Evolutionary conservation across 2,797 vertebrate species (phyloP).

Genomic region (Molossus alvarezi): DNA sequence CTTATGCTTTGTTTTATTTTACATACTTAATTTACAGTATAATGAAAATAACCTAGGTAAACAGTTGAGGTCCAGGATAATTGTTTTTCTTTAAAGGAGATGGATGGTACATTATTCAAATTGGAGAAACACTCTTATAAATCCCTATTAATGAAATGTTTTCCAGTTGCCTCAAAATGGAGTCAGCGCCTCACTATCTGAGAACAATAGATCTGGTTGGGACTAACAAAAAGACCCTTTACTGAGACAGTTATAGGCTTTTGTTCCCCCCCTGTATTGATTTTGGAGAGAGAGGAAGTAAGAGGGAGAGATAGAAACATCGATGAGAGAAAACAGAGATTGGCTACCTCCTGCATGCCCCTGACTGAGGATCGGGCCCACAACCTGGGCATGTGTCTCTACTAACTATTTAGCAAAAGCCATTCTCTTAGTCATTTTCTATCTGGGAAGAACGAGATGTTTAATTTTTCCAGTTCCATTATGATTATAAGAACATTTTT

Average conservation of each 20-base stretch:
- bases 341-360: too few species aligned
- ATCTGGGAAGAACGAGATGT: neutral
- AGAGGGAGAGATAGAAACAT: too few species aligned
- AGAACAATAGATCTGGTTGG: neutral
- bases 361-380: too few species aligned
- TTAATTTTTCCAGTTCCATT: neutral
- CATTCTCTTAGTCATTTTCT: constrained; percentile 1
- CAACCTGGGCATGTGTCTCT: neutral
- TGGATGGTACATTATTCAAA: neutral
- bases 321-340: too few species aligned
- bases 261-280: too few species aligned
- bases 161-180: neutral
- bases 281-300: too few species aligned
- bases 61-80: neutral
- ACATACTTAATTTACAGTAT: neutral
- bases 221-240: neutral
- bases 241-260: neutral
- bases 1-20: constrained; percentile 14
- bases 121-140: neutral
- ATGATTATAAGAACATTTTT: neutral
- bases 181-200: neutral
- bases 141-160: neutral
- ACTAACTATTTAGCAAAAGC: neutral
- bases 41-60: constrained; percentile 1
- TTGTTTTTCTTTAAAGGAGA: constrained; percentile 10